A percentile compares a stretch with the other conserved stretches of the same genome.
Evolutionary conservation across 1,140 invertebrate species (phyloP).

Genomic region (Scaptomyza montana): DNA sequence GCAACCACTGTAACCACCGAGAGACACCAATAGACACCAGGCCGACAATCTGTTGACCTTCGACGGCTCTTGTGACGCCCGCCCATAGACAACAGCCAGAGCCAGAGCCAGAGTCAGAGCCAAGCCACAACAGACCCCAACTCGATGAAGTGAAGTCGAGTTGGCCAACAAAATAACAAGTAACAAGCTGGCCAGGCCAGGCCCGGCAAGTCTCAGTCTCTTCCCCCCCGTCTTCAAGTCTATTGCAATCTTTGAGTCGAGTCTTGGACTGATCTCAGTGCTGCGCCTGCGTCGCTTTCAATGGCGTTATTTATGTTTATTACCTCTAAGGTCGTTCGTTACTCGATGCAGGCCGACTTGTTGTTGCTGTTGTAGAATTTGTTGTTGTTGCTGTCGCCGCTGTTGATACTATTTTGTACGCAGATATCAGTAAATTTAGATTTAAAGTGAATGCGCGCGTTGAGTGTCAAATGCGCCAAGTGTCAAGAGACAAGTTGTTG

Average conservation of each 20-base stretch:
- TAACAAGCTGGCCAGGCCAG: slow-evolving; percentile 30
- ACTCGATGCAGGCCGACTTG: slow-evolving; percentile 69
- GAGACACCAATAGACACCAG: slow-evolving; percentile 54
- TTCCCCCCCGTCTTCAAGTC: slow-evolving; percentile 24
- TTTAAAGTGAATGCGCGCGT: slow-evolving; percentile 83
- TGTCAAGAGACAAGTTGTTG: slow-evolving; percentile 73
- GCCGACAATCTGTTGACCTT: slow-evolving; percentile 80
- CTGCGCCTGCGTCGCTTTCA: slow-evolving; percentile 76
- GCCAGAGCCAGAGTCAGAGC: slow-evolving; percentile 1
- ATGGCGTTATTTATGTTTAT: slow-evolving; percentile 83
- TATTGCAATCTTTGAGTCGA: slow-evolving; percentile 54
- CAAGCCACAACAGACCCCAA: slow-evolving; percentile 21
- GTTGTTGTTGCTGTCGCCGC: slow-evolving; percentile 67
- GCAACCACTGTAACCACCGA: slow-evolving; percentile 13
- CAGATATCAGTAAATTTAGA: slow-evolving; percentile 83
- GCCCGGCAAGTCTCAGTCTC: slow-evolving; percentile 9
- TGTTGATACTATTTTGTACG: slow-evolving; percentile 83
- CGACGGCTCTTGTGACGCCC: slow-evolving; percentile 73
- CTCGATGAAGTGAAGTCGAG: slow-evolving; percentile 19
- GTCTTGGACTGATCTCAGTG: slow-evolving; percentile 52
- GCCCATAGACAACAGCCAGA: slow-evolving; percentile 61
- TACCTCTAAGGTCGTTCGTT: slow-evolving; percentile 83
- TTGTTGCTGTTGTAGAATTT: slow-evolving; percentile 44
- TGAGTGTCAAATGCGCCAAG: slow-evolving; percentile 83
- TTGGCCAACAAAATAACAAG: slow-evolving; percentile 47